Percentiles rank a stretch among this genome's conserved stretches.
phyloP scores from a whole-genome alignment of 1,140 invertebrate genomes.

The Apis mellifera region DNA sequence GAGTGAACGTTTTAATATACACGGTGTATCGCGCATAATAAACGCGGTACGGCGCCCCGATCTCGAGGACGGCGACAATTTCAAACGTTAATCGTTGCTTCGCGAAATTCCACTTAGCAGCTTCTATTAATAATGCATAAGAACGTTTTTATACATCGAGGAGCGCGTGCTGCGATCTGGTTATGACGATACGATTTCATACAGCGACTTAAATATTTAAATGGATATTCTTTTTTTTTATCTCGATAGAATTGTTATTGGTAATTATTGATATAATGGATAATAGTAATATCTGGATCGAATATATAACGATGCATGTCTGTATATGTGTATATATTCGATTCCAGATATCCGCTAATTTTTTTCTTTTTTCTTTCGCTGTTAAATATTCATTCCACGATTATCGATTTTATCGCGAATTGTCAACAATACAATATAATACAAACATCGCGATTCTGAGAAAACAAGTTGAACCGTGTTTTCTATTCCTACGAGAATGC shows the following conservation, averaged over 20 bases:
- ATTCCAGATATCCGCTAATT: no score
- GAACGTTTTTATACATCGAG: not conserved
- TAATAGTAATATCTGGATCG: no score
- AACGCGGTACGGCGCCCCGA: constrained; percentile 35
- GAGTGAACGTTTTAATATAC: constrained; percentile 56
- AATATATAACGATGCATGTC: not conserved
- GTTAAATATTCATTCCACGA: no score
- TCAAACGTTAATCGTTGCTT: constrained; percentile 38
- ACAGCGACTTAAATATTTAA: not conserved
- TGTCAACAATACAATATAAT: no score
- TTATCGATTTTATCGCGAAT: no score
- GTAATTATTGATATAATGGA: not conserved
- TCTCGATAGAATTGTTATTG: not conserved
- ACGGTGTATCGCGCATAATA: constrained; percentile 47
- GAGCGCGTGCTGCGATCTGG: not conserved
- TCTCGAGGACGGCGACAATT: constrained; percentile 47
- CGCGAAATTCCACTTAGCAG: constrained; percentile 17
- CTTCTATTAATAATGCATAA: constrained; percentile 20
- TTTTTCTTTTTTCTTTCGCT: no score
- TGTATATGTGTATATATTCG: no score
- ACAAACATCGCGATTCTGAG: no score
- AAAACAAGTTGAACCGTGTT: no score
- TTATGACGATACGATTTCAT: not conserved
- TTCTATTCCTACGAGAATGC: no score
- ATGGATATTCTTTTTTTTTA: not conserved